Percentiles rank a stretch among this genome's conserved stretches.
Evolutionary conservation across 2,113 vertebrate species (phyloP).

Genomic region (Pelecanus crispus): DNA sequence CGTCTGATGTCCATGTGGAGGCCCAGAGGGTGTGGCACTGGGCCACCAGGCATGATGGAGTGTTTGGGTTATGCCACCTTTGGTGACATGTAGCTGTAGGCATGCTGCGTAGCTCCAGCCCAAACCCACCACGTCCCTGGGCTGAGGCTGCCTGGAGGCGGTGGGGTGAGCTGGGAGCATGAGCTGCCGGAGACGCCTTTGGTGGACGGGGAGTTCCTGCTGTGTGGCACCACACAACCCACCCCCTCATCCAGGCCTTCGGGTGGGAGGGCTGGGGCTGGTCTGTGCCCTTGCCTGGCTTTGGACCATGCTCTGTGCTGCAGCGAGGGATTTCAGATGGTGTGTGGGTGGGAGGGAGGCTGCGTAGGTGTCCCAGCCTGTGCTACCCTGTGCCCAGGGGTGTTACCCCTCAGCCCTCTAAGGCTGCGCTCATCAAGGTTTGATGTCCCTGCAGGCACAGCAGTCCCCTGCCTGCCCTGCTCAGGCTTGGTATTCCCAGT

Average conservation of each 20-base stretch:
- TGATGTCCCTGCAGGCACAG: neutral
- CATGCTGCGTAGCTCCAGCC: neutral
- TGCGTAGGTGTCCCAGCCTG: neutral
- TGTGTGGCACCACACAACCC: neutral
- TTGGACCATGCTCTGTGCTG: rapidly evolving
- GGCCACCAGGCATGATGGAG: neutral
- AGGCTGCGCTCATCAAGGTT: neutral
- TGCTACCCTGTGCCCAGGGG: neutral
- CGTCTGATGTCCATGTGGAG: rapidly evolving
- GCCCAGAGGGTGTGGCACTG: neutral
- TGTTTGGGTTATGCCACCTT: neutral
- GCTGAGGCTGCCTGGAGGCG: neutral
- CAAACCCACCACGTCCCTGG: neutral
- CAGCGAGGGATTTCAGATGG: rapidly evolving
- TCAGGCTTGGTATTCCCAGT: neutral
- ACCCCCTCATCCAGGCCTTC: neutral
- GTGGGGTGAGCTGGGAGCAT: rapidly evolving
- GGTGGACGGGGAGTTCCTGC: neutral
- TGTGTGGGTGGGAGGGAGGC: neutral
- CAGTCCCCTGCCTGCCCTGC: neutral
- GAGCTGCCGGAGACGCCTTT: neutral
- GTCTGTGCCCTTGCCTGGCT: neutral
- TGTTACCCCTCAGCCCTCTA: neutral
- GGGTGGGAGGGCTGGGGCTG: neutral
- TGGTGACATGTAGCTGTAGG: neutral